Conservation (phyloP, 1,140 invertebrate genomes). For the Mercenaria mercenaria region DNA sequence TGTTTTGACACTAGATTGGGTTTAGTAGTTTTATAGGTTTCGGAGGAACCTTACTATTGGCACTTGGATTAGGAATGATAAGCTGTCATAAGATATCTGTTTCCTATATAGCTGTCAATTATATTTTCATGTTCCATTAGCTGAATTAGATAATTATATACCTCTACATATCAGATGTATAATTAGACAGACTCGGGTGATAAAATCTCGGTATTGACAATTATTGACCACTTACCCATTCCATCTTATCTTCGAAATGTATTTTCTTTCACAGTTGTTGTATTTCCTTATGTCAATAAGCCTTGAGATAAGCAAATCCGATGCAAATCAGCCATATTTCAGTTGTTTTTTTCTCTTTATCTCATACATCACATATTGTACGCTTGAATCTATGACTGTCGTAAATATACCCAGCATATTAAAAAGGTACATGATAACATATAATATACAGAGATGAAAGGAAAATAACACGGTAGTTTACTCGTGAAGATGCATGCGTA, state of each 20-base stretch:
- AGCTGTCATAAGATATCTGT: slow-evolving; percentile 13
- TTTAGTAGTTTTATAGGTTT: background rate
- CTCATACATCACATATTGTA: background rate
- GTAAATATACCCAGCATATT: too few relatives aligned
- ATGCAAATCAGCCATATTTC: too few relatives aligned
- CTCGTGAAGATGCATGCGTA: too few relatives aligned
- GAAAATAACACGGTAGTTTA: too few relatives aligned
- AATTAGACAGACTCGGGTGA: background rate
- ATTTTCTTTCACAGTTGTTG: too few relatives aligned
- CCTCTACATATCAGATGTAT: background rate
- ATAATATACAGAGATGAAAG: too few relatives aligned
- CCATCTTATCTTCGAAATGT: background rate
- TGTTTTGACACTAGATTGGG: slow-evolving; percentile 55
- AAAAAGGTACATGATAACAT: too few relatives aligned
- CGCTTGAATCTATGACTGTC: too few relatives aligned
- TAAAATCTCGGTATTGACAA: slow-evolving; percentile 8
- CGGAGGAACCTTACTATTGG: background rate
- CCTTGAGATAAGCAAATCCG: too few relatives aligned
- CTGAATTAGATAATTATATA: slow-evolving; percentile 47
- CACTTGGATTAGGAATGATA: slow-evolving; percentile 3
- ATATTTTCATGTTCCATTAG: slow-evolving; percentile 48
- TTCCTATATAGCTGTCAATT: slow-evolving; percentile 9
- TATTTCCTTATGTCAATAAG: too few relatives aligned
- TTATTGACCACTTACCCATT: slow-evolving; percentile 9
- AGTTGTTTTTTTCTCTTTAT: too few relatives aligned